Evolutionary conservation across 1,140 invertebrate genomes (phyloP), one percentile per base, ranked within the genome.

Genomic region (Drosophila mayri): DNA sequence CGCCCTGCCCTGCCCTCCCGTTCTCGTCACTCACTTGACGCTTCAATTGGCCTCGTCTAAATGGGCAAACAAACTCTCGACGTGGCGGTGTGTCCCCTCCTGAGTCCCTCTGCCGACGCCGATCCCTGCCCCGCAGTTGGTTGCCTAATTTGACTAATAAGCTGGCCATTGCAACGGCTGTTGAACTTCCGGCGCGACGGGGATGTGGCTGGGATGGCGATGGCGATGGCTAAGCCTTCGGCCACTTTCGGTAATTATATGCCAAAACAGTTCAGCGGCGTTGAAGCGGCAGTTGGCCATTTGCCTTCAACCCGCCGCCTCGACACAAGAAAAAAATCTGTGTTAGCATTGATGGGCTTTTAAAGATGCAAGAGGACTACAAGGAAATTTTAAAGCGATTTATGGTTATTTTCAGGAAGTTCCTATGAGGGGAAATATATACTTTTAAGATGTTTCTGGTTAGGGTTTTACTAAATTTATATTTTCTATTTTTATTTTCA

Each of bases 91-190:
- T 57, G 60, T 75, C 50, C 73, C 32, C 52, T 41, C 32, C 38
- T 20, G 44, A 30, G 32, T 25, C 43, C 25, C 38, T n/a, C 0
- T n/a, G 32, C 12, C 11, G 11, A 4, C 43, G 6, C 28, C 12
- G 22, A 12, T 32, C 40, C 40, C n/a, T 22, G 41, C 54, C 65
- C 52, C 35, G 32, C 73, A 54, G 47, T 66, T 54, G 74, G 74
- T 70, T 72, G 85, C 84, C 85, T 87, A 84, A 87, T 87, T 87
- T 84, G 73, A 88, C 84, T 87, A 87, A 87, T 87, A 87, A 87
- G 84, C 85, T 80, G 84, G 80, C 84, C 81, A 88, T 84, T 87
- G 84, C 85, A 87, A 72, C 84, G 84, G 85, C 84, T 87, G 84
- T 87, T 87, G 85, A 87, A 87, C 84, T 87, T 87, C 84, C 84